Percentiles rank a stretch among this genome's conserved stretches.
Evolutionary conservation across 1,140 invertebrate genomes (phyloP).

Genomic region (Euschistus heros): DNA sequence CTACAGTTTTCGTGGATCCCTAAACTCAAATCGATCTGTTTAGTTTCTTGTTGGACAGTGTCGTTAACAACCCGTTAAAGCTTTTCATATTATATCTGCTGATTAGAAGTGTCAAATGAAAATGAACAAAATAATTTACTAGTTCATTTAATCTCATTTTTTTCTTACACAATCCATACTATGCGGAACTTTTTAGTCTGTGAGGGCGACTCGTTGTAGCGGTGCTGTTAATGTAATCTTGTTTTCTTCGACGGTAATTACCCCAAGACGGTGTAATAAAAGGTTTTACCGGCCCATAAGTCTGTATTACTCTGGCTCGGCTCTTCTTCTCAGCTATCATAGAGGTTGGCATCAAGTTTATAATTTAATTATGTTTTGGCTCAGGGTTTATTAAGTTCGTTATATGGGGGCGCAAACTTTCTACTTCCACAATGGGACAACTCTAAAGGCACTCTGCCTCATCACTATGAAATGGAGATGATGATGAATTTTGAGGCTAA

Average conservation of each 20-base stretch:
- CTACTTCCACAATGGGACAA: slow-evolving; percentile 4
- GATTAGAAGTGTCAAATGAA: too few relatives aligned
- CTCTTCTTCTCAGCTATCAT: neutral
- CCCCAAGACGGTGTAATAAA: neutral
- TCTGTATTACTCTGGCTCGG: neutral
- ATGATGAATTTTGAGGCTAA: slow-evolving; percentile 7
- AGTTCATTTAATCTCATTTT: too few relatives aligned
- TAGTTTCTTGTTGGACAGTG: too few relatives aligned
- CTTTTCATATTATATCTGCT: too few relatives aligned
- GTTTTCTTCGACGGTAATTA: neutral
- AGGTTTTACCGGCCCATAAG: slow-evolving; percentile 4
- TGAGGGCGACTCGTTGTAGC: too few relatives aligned
- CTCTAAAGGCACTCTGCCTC: slow-evolving; percentile 4
- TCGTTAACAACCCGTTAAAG: too few relatives aligned
- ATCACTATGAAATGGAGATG: neutral
- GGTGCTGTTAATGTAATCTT: too few relatives aligned
- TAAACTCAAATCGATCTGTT: too few relatives aligned
- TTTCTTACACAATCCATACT: too few relatives aligned
- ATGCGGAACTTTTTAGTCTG: too few relatives aligned
- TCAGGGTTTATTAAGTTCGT: slow-evolving; percentile 7
- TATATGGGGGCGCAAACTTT: slow-evolving; percentile 5
- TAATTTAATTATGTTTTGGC: slow-evolving; percentile 10
- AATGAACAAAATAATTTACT: too few relatives aligned
- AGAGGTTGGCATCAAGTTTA: slow-evolving; percentile 5
- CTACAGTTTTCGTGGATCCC: too few relatives aligned